Evolutionary conservation across 2,888 invertebrate species (phyloP).

Genomic region (Apotomis capreana): DNA sequence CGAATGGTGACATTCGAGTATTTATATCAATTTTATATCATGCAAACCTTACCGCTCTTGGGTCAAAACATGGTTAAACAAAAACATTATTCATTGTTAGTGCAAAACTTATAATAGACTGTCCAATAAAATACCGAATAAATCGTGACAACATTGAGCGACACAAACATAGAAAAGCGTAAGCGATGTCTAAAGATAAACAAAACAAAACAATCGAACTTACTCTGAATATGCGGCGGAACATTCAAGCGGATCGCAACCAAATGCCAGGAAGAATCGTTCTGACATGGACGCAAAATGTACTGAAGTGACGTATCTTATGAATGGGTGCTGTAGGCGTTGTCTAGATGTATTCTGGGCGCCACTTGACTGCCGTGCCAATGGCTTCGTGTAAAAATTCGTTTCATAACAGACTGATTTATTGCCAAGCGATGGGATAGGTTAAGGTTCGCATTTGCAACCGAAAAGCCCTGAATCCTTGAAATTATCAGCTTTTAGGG

Average conservation of each 20-base stretch:
- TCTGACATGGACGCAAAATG: conserved; percentile 56
- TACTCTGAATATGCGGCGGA: conserved; percentile 68
- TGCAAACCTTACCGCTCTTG: conserved; percentile 2
- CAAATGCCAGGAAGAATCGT: conserved; percentile 51
- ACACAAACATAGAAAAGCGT: neutral
- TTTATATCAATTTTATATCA: conserved; percentile 17
- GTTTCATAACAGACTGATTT: conserved; percentile 73
- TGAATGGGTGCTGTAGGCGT: conserved; percentile 74
- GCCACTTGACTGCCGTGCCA: conserved; percentile 75
- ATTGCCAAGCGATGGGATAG: conserved; percentile 64
- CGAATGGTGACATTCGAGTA: conserved; percentile 16
- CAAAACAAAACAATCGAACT: conserved; percentile 46
- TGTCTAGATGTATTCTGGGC: conserved; percentile 75
- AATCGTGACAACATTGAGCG: neutral
- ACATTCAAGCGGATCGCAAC: conserved; percentile 53
- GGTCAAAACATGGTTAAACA: neutral
- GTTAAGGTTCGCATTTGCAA: conserved; percentile 54
- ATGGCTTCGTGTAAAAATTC: conserved; percentile 73
- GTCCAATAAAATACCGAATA: no score
- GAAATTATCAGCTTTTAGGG: neutral
- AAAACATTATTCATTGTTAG: neutral
- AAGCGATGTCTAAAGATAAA: conserved; percentile 7
- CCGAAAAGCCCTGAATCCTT: neutral
- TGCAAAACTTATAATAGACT: neutral
- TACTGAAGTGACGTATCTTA: conserved; percentile 64